Percentiles rank a stretch among this genome's conserved stretches.
Evolutionary conservation across 1,140 invertebrate genomes (phyloP).

Genomic region (Penaeus chinensis): DNA sequence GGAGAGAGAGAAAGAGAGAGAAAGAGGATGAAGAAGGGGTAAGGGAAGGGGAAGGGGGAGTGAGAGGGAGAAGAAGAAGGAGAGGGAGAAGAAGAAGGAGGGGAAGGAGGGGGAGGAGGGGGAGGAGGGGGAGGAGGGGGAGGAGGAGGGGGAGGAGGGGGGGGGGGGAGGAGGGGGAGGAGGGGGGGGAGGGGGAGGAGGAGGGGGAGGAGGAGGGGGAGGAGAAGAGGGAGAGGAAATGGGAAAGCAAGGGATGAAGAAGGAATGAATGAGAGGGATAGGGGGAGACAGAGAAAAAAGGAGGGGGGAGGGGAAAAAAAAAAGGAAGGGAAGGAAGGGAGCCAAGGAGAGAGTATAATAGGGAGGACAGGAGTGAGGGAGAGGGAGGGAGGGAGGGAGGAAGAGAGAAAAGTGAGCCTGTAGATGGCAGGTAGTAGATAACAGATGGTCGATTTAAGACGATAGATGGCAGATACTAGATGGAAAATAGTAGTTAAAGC

Average conservation of each 20-base stretch:
- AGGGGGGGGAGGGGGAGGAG: not conserved
- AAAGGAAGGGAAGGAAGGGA: not conserved
- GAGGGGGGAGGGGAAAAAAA: not conserved
- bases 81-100: not conserved
- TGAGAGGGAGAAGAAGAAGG: no score
- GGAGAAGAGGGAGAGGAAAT: not conserved
- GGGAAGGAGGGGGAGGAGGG: not conserved
- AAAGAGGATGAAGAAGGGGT: no score
- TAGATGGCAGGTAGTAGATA: no score
- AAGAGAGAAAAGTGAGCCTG: not conserved
- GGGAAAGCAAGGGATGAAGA: not conserved
- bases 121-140: not conserved
- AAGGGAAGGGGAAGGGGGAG: not conserved
- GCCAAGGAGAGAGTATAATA: no score
- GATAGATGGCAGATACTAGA: no score
- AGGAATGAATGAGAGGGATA: no score
- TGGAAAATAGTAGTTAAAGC: no score
- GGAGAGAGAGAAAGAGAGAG: no score
- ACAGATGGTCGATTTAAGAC: no score
- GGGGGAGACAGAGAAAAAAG: no score
- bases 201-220: not conserved
- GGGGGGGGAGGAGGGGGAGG: not conserved
- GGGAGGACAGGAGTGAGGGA: not conserved
- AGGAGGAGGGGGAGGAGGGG: not conserved
- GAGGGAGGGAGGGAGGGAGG: not conserved